Evolutionary conservation across 1,140 invertebrate species (phyloP), one percentile per base, ranked within the genome.

Genomic region (Drosophila takahashii): DNA sequence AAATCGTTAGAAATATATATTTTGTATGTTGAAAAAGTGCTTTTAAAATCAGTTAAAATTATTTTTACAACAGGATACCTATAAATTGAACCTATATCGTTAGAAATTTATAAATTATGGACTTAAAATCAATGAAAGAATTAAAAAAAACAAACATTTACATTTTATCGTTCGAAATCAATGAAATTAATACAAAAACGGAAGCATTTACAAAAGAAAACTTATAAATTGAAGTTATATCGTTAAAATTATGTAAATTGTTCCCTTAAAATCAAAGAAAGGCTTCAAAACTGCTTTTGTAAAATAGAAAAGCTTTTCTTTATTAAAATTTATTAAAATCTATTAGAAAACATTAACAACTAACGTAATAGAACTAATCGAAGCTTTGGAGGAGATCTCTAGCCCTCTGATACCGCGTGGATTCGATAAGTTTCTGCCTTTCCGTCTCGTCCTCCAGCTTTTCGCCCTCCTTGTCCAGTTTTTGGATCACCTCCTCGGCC

Each of bases 401-500:
- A 8, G 94, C 94, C 41, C 94, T 90, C 65, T 93, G 92, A 71
- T 94, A 94, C 48, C 92, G 91, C 10, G 73, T 60, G 4, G 93
- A 92, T 66, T 93, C 91, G 11, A 92, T 69, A 16, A 91, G 71
- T 29, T 91, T 79, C 47, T 92, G 79, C 1, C 73, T 61, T 8
- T 69, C 74, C 10, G 91, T 79, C 22, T 92, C 83, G 6, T 92
- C 83, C 2, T 79, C 69, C 10, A 90, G 57, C 32, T 83, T 51
- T 7, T 92, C 89, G 59, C 93, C 93, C 81, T 93, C 92, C 36
- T 94, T 93, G 85, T 96, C 95, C 78, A 94, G 92, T 78, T 94
- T 92, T 69, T 94, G 94, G 39, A 96, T 94, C 41, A 95, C 92
- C 69, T 94, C 94, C 72, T 95, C 93, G 3, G 95, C 95, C 81